Evolutionary conservation across 2,113 vertebrate species (phyloP), one percentile per base, ranked within the genome.

Genomic region (Protobothrops mucrosquamatus): DNA sequence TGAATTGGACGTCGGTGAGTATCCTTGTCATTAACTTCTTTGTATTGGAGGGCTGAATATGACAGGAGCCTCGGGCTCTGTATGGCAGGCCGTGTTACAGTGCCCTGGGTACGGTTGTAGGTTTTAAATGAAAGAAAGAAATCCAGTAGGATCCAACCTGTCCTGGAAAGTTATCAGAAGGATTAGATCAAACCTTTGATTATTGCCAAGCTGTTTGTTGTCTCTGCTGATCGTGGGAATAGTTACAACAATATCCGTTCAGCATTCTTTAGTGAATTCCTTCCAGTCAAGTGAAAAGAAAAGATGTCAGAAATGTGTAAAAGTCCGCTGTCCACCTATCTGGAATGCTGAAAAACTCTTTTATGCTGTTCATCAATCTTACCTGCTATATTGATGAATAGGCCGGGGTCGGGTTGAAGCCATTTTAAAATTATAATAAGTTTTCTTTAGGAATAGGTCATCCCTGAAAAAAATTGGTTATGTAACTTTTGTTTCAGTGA

Each of bases 391-490:
- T 24, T 12, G 56, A 3, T 91, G 92, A 85, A 85, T 92, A 93
- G 46, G 11, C 9, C 22, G 1, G 15, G 34, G 0, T 34, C 6
- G 2, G 24, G 34, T n/a, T 55, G 90, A 88, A 55, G 23, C 69
- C 22, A 5, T 95, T 57, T 88, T 12, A 74, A 85, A 64, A 89
- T 34, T 89, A 54, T 94, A 22, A 1, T 92, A 39, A 93, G 89
- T 52, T 46, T 54, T 92, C 0, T 94, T 23, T 46, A 88, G 94
- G 59, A 94, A 97, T 95, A 94, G 94, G 94, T 96, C 92, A 0
- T 90, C 96, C 96, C 94, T 96, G 94, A 92, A 94, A 89, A 96
- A 88, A 94, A 91, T 94, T 74, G 92, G 89, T 97, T 97, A 97
- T 18, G 90, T 96, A 97, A 97, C 94, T 91, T 59, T 95, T 91